A percentile compares a stretch with the other conserved stretches of the same genome.
Evolutionary conservation across 2,888 invertebrate genomes (phyloP).

Genomic region (Atrina japonica): DNA sequence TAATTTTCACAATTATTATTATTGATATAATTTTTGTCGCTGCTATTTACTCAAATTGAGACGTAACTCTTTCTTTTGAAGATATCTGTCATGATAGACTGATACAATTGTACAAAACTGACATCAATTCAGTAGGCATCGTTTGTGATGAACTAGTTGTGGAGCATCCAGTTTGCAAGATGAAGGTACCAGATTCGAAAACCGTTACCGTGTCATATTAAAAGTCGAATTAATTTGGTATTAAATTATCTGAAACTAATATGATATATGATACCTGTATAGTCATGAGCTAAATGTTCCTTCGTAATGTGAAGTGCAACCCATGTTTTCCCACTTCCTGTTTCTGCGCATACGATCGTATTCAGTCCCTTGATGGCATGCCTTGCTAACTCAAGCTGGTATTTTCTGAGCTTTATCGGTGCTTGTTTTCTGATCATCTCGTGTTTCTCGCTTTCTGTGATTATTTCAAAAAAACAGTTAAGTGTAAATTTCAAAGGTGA

Average conservation of each 20-base stretch:
- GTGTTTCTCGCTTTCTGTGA: slow-evolving; percentile 10
- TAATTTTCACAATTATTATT: too few relatives aligned
- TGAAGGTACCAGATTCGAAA: too few relatives aligned
- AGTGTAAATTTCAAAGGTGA: too few relatives aligned
- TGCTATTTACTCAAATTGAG: too few relatives aligned
- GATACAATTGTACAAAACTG: too few relatives aligned
- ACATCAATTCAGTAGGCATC: too few relatives aligned
- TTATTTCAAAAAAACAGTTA: not conserved
- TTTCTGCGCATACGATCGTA: slow-evolving; percentile 51
- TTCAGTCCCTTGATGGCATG: slow-evolving; percentile 43
- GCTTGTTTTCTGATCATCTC: slow-evolving; percentile 7
- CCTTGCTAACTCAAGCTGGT: slow-evolving; percentile 54
- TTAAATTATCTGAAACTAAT: not conserved
- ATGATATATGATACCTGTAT: not conserved
- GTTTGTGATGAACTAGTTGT: too few relatives aligned
- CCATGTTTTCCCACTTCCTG: slow-evolving; percentile 54
- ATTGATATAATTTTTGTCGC: too few relatives aligned
- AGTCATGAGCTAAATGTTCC: slow-evolving; percentile 37
- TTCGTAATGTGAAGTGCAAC: slow-evolving; percentile 52
- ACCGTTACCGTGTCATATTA: not conserved
- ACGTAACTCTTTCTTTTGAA: too few relatives aligned
- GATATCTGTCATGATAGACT: too few relatives aligned
- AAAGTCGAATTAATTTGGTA: not conserved
- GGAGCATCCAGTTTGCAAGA: too few relatives aligned
- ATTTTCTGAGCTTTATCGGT: slow-evolving; percentile 33